Conservation (phyloP, 2,888 invertebrate genomes). For the Eurytoma adleriae region DNA sequence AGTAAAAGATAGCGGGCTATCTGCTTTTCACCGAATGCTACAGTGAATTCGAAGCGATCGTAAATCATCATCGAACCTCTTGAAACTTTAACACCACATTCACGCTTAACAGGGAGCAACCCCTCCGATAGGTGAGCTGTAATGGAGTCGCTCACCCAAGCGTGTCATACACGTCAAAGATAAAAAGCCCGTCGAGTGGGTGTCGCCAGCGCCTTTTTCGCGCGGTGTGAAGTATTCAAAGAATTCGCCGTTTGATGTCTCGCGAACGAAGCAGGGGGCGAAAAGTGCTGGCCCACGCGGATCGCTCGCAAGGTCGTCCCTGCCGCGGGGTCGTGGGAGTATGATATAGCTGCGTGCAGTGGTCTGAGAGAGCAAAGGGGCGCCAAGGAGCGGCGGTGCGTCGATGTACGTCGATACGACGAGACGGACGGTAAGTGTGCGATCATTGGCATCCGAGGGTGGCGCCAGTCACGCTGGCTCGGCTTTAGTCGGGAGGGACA, state of each 20-base stretch:
- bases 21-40: no score
- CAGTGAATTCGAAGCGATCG: no score
- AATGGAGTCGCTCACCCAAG: constrained; percentile 7
- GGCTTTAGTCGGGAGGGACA: neutral
- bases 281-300: constrained; percentile 7
- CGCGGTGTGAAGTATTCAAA: neutral
- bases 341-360: neutral
- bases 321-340: neutral
- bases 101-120: no score
- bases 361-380: neutral
- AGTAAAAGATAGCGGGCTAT: no score
- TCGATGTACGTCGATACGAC: constrained; percentile 18
- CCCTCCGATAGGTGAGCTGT: no score
- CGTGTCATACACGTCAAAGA: neutral
- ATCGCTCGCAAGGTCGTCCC: constrained; percentile 32
- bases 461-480: constrained; percentile 35
- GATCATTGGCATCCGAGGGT: constrained; percentile 48
- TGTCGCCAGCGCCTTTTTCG: neutral
- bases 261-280: neutral
- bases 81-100: no score
- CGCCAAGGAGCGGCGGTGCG: constrained; percentile 25
- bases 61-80: no score
- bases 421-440: constrained; percentile 13
- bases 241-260: neutral
- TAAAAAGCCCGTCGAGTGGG: constrained; percentile 1